phyloP scores from a whole-genome alignment of 2,113 vertebrate species.

The Ursus arctos region DNA sequence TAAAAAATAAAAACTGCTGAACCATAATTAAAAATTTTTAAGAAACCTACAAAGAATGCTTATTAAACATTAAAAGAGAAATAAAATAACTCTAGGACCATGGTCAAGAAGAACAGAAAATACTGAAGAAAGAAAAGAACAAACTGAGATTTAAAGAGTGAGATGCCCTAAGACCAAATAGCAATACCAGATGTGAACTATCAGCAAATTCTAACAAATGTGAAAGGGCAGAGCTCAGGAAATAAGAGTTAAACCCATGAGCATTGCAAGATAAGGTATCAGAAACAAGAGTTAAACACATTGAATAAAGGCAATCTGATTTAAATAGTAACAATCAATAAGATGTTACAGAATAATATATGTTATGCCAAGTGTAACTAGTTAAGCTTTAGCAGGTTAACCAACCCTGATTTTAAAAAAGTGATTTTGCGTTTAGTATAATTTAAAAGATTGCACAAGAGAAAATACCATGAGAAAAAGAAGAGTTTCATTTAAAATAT shows the following conservation, averaged over 20 bases:
- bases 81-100: neutral
- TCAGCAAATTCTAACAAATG: neutral
- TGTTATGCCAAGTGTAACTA: neutral
- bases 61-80: neutral
- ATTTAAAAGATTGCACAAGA: neutral
- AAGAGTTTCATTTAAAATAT: slow-evolving; percentile 9
- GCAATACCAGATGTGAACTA: neutral
- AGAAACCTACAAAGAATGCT: neutral
- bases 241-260: neutral
- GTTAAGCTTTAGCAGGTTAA: neutral
- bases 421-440: neutral
- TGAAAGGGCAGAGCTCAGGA: neutral
- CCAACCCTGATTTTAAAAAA: neutral
- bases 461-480: neutral
- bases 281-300: neutral
- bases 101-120: neutral
- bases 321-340: neutral
- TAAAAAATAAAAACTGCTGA: neutral
- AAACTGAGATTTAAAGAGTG: slow-evolving; percentile 13
- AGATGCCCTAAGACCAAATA: neutral
- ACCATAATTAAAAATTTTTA: neutral
- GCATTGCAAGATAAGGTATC: neutral
- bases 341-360: neutral
- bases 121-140: slow-evolving; percentile 6
- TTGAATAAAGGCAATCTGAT: neutral